phyloP scores from a whole-genome alignment of 2,797 vertebrate genomes.

The Phalloptychus januarius region DNA sequence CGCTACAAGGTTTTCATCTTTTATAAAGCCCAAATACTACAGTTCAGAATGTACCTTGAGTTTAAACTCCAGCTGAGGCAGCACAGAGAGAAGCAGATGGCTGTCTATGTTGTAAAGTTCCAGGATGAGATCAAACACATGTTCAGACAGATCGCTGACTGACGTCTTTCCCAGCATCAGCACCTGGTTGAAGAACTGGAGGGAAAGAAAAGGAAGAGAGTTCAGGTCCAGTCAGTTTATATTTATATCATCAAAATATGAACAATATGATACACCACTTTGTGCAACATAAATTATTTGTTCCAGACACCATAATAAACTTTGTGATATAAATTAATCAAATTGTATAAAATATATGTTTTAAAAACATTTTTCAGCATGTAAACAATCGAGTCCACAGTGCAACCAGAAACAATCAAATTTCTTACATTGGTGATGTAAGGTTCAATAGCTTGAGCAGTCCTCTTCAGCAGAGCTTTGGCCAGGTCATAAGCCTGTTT shows the following conservation, averaged over 20 bases:
- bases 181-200: conserved; percentile 98
- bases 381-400: neutral
- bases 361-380: neutral
- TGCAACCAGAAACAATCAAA: neutral
- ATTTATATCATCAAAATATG: too few species aligned
- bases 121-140: conserved; percentile 97
- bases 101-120: conserved; percentile 99
- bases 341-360: neutral
- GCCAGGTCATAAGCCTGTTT: conserved; percentile 98
- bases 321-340: neutral
- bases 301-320: too few species aligned
- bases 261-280: too few species aligned
- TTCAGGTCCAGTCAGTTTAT: neutral
- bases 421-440: conserved; percentile 97
- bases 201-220: neutral
- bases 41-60: conserved; percentile 86
- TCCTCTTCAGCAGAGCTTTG: conserved; percentile 97
- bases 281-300: too few species aligned
- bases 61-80: conserved; percentile 98
- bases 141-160: conserved; percentile 96
- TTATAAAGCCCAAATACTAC: neutral
- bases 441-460: conserved; percentile 96
- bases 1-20: neutral
- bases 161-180: conserved; percentile 99
- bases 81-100: conserved; percentile 95